Base-by-base conservation (phyloP, 2,113 vertebrate genomes). In the Esox niger region DNA sequence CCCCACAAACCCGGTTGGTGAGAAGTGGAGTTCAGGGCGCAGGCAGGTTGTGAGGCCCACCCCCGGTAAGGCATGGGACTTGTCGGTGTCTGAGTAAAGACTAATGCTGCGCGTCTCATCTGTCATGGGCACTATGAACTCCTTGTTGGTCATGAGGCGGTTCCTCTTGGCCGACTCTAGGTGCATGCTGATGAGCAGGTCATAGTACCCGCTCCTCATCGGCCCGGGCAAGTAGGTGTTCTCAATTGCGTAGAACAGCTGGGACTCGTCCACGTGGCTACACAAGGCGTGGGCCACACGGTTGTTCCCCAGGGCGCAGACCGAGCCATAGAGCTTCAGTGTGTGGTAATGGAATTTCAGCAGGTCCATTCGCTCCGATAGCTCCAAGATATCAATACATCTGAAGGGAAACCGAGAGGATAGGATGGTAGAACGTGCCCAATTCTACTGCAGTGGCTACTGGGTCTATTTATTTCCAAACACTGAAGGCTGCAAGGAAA, bases 221-320 rank as follows among this genome's bases (percentile, higher is more conserved):
- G 93, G 94, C 0, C 96, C 96, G 0, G 96, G 95, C 2, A 98
- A 84, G 78, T 94, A 95, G 0, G 94, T 91, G 76, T 91, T 94
- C 82, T 97, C 93, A 38, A 98, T 94, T 23, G 96, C 90, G 0
- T 96, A 95, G 73, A 98, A 91, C 15, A 98, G 91, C 82, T 98
- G 96, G 0, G 93, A 93, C 81, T 97, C 94, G 55, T 98, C 95
- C 58, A 98, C 95, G 1, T 98, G 94, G 88, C 95, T 96, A 77
- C 95, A 96, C 29, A 98, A 88, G 0, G 96, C 95, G 0, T 98
- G 96, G 0, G 96, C 93, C 62, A 98, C 96, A 0, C 96, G 94
- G 79, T 97, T 97, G 92, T 98, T 98, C 20, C 96, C 96, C 82
- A 98, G 68, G 0, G 96, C 96, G 1, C 96, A 98, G 23, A 97